Conservation (phyloP, 2,797 vertebrate genomes). For the Glossophaga mutica region DNA sequence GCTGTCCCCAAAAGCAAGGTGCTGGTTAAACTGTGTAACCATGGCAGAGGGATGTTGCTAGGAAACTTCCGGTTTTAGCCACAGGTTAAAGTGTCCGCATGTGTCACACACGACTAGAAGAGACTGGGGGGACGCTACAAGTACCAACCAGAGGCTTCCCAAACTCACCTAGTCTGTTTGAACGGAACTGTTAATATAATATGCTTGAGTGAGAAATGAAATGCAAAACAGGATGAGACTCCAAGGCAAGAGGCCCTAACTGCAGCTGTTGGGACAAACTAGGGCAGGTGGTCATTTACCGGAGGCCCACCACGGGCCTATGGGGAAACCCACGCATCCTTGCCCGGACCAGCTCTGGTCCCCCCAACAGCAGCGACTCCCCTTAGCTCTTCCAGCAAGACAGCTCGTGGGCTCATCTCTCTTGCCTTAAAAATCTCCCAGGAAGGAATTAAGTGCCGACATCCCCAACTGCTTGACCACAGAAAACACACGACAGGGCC, state of each 20-base stretch:
- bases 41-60: not conserved
- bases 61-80: not conserved
- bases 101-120: not conserved
- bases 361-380: not conserved
- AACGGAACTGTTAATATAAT: not conserved
- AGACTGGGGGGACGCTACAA: not conserved
- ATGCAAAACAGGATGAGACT: not conserved
- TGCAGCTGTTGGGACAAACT: not conserved
- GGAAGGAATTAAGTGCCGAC: not conserved
- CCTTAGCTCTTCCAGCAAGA: not conserved
- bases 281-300: not conserved
- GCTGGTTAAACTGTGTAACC: not conserved
- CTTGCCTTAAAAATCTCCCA: not conserved
- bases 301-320: not conserved
- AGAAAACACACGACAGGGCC: not conserved
- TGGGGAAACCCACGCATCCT: not conserved
- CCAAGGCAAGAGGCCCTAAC: not conserved
- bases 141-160: accelerated
- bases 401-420: not conserved
- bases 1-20: not conserved
- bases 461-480: not conserved
- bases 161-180: not conserved
- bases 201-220: not conserved
- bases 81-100: not conserved
- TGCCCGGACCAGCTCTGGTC: not conserved